Evolutionary conservation across 2,797 vertebrate species (phyloP).

Genomic region (Acrossocheilus wenchowensis): DNA sequence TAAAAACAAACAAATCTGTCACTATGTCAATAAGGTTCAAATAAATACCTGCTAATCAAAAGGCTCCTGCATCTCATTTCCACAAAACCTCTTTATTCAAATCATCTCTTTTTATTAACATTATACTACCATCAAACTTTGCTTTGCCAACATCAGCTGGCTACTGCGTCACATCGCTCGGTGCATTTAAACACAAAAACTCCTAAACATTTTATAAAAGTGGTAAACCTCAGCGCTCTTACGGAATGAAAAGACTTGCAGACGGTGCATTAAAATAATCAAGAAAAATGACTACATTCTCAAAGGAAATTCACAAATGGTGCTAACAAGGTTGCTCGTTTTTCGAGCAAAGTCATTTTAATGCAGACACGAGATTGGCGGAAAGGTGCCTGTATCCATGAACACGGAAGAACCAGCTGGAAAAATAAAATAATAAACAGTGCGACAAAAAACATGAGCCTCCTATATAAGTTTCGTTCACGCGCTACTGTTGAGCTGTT

Average conservation of each 20-base stretch:
- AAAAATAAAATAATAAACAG: slow-evolving; percentile 49
- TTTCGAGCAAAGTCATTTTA: neutral
- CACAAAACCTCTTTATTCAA: slow-evolving; percentile 61
- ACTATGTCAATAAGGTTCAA: slow-evolving; percentile 67
- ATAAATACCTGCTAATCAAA: slow-evolving; percentile 78
- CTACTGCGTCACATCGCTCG: slow-evolving; percentile 60
- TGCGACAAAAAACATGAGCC: neutral
- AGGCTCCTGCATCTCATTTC: slow-evolving; percentile 56
- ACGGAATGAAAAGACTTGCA: slow-evolving; percentile 12
- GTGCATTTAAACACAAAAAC: slow-evolving; percentile 57
- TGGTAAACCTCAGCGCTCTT: slow-evolving; percentile 44
- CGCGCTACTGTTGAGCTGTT: slow-evolving; percentile 2
- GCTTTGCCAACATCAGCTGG: slow-evolving; percentile 58
- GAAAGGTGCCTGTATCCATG: slow-evolving; percentile 15
- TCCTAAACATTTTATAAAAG: slow-evolving; percentile 62
- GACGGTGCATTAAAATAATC: slow-evolving; percentile 48
- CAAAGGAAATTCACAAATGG: slow-evolving; percentile 45
- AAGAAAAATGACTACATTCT: slow-evolving; percentile 53
- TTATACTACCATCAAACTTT: slow-evolving; percentile 54
- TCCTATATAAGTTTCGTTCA: slow-evolving; percentile 9
- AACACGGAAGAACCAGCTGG: slow-evolving; percentile 49
- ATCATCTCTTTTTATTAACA: slow-evolving; percentile 61
- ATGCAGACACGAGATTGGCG: slow-evolving; percentile 11
- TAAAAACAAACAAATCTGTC: slow-evolving; percentile 67
- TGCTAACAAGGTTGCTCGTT: slow-evolving; percentile 19